A percentile compares a stretch with the other conserved stretches of the same genome.
phyloP scores from a whole-genome alignment of 2,888 invertebrate species.

The Ornithoptera alexandrae region DNA sequence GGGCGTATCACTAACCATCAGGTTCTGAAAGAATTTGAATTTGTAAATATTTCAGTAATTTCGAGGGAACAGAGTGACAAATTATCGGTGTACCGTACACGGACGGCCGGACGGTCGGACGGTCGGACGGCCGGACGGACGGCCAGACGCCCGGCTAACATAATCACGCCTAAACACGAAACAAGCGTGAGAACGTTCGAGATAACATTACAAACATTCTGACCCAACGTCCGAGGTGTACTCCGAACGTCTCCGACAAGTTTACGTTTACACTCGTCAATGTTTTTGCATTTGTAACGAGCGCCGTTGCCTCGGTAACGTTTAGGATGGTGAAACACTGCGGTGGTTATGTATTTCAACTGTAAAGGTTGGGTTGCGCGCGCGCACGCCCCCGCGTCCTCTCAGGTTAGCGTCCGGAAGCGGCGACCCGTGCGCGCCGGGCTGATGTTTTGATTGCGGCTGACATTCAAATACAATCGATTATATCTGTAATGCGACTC shows the following conservation, averaged over 20 bases:
- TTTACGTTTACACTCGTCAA: conserved; percentile 32
- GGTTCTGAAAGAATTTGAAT: too few species aligned
- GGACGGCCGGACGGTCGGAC: conserved; percentile 41
- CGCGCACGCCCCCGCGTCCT: conserved; percentile 64
- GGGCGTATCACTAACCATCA: too few species aligned
- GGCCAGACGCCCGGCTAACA: conserved; percentile 50
- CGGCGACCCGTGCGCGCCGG: conserved; percentile 66
- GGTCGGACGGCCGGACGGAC: conserved; percentile 37
- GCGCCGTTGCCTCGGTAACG: not conserved
- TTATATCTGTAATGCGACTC: conserved; percentile 70
- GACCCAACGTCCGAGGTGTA: conserved; percentile 59
- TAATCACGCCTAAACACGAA: conserved; percentile 56
- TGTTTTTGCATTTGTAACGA: not conserved
- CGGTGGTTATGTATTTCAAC: not conserved
- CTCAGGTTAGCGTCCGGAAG: conserved; percentile 71
- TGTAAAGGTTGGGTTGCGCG: conserved; percentile 32
- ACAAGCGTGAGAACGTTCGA: conserved; percentile 71
- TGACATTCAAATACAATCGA: conserved; percentile 76
- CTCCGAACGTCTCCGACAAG: conserved; percentile 44
- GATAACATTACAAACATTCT: conserved; percentile 58
- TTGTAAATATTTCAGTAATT: conserved; percentile 1
- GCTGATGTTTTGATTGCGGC: conserved; percentile 74
- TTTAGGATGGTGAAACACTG: not conserved
- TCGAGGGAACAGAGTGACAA: conserved; percentile 46
- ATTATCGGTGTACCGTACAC: conserved; percentile 57